Base-by-base conservation (phyloP, 92 coral and sea anemone genomes). In the Metridium senile region DNA sequence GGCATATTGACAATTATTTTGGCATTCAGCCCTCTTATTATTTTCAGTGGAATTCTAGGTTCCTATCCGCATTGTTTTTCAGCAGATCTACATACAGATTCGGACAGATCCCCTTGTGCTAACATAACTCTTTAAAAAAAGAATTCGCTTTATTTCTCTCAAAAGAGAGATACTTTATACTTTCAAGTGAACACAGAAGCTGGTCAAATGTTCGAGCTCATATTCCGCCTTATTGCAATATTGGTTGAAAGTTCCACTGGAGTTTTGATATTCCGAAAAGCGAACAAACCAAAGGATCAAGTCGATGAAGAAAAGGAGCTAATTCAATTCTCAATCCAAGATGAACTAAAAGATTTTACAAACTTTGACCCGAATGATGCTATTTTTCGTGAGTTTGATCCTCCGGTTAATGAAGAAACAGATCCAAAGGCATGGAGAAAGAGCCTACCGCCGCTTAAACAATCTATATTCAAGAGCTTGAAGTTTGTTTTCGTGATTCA, bases 371-470 rank as follows among this genome's bases (percentile, higher is more conserved):
- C 65, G 20, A 43, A 63, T 46, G 93, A 89, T 53, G 65, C 77
- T 26, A 76, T 86, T 9, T 89, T 89, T 58, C 88, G 84, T n/a
- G 94, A 89, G 66, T 89, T 72, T 68, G 87, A 82, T 21, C 81
- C 91, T 1, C 87, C 78, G 1, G 20, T 0, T 11, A 67, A 64
- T n/a, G 62, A 64, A 28, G 68, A 75, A 62, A 28, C 18, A 13
- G 89, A 83, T 21, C 87, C 76, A 10, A 86, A 78, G 76, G 80
- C 91, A 2, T 86, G 96, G 96, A 82, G 76, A 9, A 59, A 61
- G n/a, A 81, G 81, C 11, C 82, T 39, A 13, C 79, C 80, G 17
- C 21, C 29, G 28, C 8, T 54, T 20, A 57, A 74, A 35, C 23
- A 17, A 23, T 79, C 89, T 23, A 22, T 51, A 1, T 22, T 79